Conservation (phyloP, 2,888 invertebrate species). For the Eupithecia vulgata region DNA sequence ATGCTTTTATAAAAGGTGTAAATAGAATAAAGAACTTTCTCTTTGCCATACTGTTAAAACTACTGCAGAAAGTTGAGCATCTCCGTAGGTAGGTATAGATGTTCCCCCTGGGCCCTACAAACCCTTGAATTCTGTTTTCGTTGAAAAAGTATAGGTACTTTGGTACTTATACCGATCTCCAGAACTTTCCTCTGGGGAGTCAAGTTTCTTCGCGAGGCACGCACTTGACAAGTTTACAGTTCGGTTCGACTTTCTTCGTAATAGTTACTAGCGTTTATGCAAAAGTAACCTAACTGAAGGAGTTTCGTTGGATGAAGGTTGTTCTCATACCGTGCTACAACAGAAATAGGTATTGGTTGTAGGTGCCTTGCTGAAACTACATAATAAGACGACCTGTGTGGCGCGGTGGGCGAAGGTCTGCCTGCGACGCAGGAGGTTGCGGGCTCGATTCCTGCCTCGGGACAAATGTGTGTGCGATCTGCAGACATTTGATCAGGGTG, state of each 20-base stretch:
- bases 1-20: background rate
- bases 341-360: background rate
- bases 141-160: slow-evolving; percentile 27
- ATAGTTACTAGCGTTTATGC: slow-evolving; percentile 1
- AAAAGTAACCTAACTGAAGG: background rate
- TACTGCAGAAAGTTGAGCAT: slow-evolving; percentile 26
- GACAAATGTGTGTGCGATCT: too few species aligned
- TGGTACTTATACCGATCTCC: slow-evolving; percentile 27
- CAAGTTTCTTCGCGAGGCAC: slow-evolving; percentile 28
- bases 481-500: too few species aligned
- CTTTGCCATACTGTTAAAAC: background rate
- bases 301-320: background rate
- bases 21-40: background rate
- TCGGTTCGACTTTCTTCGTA: slow-evolving; percentile 12
- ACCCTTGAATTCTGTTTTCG: slow-evolving; percentile 25
- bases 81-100: slow-evolving; percentile 22
- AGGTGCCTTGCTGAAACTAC: too few species aligned
- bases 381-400: too few species aligned
- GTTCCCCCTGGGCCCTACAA: slow-evolving; percentile 27
- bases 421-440: too few species aligned
- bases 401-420: too few species aligned
- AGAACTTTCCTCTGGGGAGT: slow-evolving; percentile 25
- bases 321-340: background rate
- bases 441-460: too few species aligned
- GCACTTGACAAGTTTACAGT: slow-evolving; percentile 34